phyloP scores from a whole-genome alignment of 2,113 vertebrate genomes.

The Bujurquina vittata region DNA sequence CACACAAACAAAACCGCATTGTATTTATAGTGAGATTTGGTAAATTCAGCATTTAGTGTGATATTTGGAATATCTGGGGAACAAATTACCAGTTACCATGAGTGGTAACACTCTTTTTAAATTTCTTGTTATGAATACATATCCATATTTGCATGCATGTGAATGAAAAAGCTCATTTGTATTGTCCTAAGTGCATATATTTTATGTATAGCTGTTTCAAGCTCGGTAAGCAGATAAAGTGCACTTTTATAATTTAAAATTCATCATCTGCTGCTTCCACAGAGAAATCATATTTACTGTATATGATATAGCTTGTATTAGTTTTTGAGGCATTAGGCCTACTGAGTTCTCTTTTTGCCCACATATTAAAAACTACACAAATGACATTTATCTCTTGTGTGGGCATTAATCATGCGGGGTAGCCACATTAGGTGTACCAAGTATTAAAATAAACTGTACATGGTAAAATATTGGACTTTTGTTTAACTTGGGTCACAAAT shows the following conservation, averaged over 20 bases:
- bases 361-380: neutral
- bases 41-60: neutral
- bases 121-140: neutral
- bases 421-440: neutral
- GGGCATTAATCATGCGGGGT: neutral
- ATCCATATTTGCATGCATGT: neutral
- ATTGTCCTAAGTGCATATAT: neutral
- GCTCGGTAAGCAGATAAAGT: neutral
- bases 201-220: neutral
- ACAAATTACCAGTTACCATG: neutral
- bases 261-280: neutral
- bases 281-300: neutral
- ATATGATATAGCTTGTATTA: neutral
- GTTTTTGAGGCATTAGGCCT: neutral
- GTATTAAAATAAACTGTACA: neutral
- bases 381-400: neutral
- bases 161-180: neutral
- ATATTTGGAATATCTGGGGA: neutral
- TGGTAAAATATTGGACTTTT: neutral
- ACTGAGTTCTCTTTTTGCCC: neutral
- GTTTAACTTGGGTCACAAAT: neutral
- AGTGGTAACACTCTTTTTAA: neutral
- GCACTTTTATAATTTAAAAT: neutral
- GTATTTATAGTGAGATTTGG: neutral
- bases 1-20: neutral